A percentile compares a stretch with the other conserved stretches of the same genome.
These are phyloP conservation scores for Drosophila simulans DNA, from an alignment of 1,140 invertebrate genomes.

Conservation along the genomic window DNA sequence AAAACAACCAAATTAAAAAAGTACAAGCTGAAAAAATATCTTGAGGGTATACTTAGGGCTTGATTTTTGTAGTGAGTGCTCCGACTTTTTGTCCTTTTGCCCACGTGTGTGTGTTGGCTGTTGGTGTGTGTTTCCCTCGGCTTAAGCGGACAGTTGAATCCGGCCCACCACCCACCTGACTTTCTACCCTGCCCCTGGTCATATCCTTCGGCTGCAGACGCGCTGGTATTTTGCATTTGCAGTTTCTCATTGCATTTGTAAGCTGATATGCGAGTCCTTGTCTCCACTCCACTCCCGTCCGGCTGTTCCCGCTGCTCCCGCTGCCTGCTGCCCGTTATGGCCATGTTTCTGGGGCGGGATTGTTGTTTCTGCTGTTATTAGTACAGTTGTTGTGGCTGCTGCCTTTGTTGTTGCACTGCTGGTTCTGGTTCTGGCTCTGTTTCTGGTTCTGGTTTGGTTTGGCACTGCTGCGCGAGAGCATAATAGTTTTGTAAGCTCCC, in stretches of 20 bases:
- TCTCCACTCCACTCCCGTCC: constrained; percentile 2
- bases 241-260: constrained; percentile 69
- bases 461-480: constrained; percentile 67
- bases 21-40: constrained; percentile 74
- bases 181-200: background rate
- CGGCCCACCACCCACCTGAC: constrained; percentile 13
- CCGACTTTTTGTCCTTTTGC: constrained; percentile 62
- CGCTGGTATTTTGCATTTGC: constrained; percentile 75
- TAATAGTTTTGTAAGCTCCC: constrained; percentile 83
- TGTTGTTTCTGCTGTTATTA: constrained; percentile 76
- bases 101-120: constrained; percentile 18
- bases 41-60: constrained; percentile 76
- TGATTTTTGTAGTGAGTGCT: constrained; percentile 66
- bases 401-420: constrained; percentile 44
- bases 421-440: background rate
- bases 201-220: constrained; percentile 43
- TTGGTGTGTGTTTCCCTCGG: constrained; percentile 26
- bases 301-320: no score
- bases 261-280: constrained; percentile 47
- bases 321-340: constrained; percentile 5
- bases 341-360: constrained; percentile 30
- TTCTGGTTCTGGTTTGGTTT: constrained; percentile 34
- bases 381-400: constrained; percentile 61
- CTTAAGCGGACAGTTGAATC: constrained; percentile 69
- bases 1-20: constrained; percentile 74